phyloP scores from a whole-genome alignment of 2,797 vertebrate species.

The Distichodus sexfasciatus region DNA sequence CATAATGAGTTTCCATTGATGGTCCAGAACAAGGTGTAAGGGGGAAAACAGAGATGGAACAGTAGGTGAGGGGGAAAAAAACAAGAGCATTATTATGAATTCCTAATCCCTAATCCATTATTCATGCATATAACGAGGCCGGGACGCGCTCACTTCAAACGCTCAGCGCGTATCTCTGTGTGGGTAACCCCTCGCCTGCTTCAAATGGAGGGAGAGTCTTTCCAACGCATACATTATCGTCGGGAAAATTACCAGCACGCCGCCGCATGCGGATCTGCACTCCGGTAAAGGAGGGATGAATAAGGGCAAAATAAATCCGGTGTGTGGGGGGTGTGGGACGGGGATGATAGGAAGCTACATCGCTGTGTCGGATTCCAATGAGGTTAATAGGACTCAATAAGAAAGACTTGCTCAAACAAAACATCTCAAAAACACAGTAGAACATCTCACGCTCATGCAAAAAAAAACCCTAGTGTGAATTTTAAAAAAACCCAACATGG shows the following conservation, averaged over 20 bases:
- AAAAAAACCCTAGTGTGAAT: too few species aligned
- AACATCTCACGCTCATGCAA: too few species aligned
- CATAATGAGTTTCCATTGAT: slow-evolving; percentile 42
- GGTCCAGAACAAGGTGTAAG: slow-evolving; percentile 27
- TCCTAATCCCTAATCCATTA: slow-evolving; percentile 50
- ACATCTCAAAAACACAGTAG: too few species aligned
- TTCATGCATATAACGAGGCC: slow-evolving; percentile 51
- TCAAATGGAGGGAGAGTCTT: slow-evolving; percentile 49
- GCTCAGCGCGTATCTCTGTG: slow-evolving; percentile 38
- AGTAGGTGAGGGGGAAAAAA: slow-evolving; percentile 52
- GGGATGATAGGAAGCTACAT: slow-evolving; percentile 26
- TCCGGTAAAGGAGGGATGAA: slow-evolving; percentile 13
- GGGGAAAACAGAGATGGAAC: slow-evolving; percentile 5
- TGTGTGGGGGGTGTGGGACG: background rate
- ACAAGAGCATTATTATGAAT: slow-evolving; percentile 55
- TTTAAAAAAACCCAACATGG: too few species aligned
- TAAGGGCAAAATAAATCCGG: slow-evolving; percentile 1
- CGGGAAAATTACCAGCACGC: slow-evolving; percentile 38
- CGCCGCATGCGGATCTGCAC: slow-evolving; percentile 3
- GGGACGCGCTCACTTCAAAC: slow-evolving; percentile 53
- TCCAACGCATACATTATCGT: slow-evolving; percentile 54
- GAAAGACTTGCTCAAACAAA: too few species aligned
- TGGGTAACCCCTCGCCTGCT: slow-evolving; percentile 49
- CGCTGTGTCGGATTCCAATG: background rate
- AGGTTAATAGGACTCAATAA: too few species aligned